Conservation (phyloP, 2,888 invertebrate genomes). For the Encarsia formosa region DNA sequence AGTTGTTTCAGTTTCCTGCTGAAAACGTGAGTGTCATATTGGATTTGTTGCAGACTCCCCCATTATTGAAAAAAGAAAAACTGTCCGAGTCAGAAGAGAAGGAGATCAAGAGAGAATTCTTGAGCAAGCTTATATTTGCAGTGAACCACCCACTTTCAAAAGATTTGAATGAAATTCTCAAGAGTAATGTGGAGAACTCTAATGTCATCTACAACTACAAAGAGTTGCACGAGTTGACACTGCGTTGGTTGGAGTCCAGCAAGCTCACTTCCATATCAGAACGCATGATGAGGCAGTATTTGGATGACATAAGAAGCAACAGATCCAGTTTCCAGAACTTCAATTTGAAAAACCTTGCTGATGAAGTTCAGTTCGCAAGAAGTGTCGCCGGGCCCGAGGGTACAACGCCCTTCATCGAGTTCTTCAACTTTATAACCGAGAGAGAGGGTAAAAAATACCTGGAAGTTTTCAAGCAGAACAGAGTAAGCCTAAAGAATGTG, state of each 20-base stretch:
- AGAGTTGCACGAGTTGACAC: constrained; percentile 36
- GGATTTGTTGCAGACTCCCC: background rate
- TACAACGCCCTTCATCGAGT: background rate
- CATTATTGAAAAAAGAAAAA: background rate
- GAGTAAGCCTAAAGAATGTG: constrained; percentile 12
- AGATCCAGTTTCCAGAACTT: constrained; percentile 30
- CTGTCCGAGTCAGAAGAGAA: background rate
- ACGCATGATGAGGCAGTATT: constrained; percentile 31
- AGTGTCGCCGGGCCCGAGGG: background rate
- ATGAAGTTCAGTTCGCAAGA: constrained; percentile 29
- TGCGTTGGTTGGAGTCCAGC: constrained; percentile 39
- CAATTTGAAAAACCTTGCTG: constrained; percentile 24
- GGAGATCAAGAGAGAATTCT: constrained; percentile 13
- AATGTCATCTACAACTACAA: constrained; percentile 33
- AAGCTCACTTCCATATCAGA: constrained; percentile 31
- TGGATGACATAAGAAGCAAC: constrained; percentile 32
- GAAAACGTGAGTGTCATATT: background rate
- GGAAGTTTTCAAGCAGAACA: constrained; percentile 4
- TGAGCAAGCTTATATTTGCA: constrained; percentile 16
- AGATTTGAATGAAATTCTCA: constrained; percentile 26
- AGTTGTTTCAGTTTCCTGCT: constrained; percentile 10
- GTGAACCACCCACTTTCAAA: background rate
- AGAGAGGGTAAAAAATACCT: constrained; percentile 9
- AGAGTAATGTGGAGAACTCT: constrained; percentile 20
- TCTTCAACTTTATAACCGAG: constrained; percentile 5